Base-by-base conservation (phyloP, 2,888 invertebrate species). In the Scelioninae gen. 1 region DNA sequence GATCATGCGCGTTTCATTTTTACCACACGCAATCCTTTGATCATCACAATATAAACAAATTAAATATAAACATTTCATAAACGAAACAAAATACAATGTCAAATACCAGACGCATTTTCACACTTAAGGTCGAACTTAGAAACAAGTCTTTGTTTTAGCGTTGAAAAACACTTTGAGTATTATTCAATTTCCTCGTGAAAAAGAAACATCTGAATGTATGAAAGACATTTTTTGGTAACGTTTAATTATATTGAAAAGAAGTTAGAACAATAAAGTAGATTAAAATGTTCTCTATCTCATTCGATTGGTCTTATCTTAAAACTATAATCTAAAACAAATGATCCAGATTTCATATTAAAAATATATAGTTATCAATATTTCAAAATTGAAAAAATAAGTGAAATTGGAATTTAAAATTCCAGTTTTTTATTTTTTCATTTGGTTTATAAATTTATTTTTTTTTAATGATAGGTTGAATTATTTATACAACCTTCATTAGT, bases 61-160 rank as follows among this genome's bases (percentile, higher is more conserved):
- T 80, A 80, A 80, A 80, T 80, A 80, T 74, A 80, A 80, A 74
- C 74, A 80, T 74, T 80, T 74, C 38, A 51, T 34, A 58, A 65
- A 65, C 49, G 49, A 60, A 65, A 71, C 58, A 47, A 65, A 38
- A 45, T 51, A 49, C 15, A 29, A 29, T 23, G 38, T 29, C 63
- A 45, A 71, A 43, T 49, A 58, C 31, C 43, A 40, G 13, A 43
- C 53, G 10, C 31, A 10, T 11, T 16, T 45, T 47, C 32, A 10
- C 13, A 31, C 31, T 5, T 58, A 40, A 29, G 16, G 58, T n/a
- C 32, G 23, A 34, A 10, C 32, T 31, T 10, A 55, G 32, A 47
- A 9, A 13, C 15, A 47, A 43, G n/a, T 43, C 5, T n/a, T 43
- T n/a, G n/a, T 43, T 43, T 23, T 23, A 23, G 23, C 23, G 1